These are phyloP conservation scores for Eupithecia insigniata DNA, from an alignment of 2,888 invertebrate genomes.

Conservation along the genomic window DNA sequence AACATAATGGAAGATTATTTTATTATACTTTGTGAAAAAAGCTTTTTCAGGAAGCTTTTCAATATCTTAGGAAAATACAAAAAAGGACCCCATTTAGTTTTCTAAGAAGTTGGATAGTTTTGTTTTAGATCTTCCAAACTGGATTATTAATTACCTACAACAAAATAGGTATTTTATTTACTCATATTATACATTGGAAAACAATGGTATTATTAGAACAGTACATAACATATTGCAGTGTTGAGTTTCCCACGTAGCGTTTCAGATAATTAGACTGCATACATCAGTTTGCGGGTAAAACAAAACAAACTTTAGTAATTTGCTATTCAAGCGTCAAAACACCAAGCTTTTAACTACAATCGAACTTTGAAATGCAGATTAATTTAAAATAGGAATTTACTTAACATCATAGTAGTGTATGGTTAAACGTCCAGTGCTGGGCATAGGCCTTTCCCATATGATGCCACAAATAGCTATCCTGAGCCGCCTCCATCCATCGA, in stretches of 20 bases:
- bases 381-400: not conserved
- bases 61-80: not conserved
- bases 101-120: not conserved
- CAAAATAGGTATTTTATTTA: too few species aligned
- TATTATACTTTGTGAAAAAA: not conserved
- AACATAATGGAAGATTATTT: conserved; percentile 2
- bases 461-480: too few species aligned
- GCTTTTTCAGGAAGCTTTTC: not conserved
- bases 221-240: too few species aligned
- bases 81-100: not conserved
- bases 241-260: not conserved
- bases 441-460: too few species aligned
- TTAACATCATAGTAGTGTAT: too few species aligned
- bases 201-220: not conserved
- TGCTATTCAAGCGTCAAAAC: not conserved
- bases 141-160: not conserved
- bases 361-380: not conserved
- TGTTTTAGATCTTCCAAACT: not conserved
- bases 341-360: not conserved
- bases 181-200: not conserved
- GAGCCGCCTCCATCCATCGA: too few species aligned
- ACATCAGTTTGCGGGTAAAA: not conserved
- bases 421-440: too few species aligned
- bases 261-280: conserved; percentile 3
- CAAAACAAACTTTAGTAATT: not conserved